Evolutionary conservation across 2,113 vertebrate genomes (phyloP).

Genomic region (Sebastes schlegelii): DNA sequence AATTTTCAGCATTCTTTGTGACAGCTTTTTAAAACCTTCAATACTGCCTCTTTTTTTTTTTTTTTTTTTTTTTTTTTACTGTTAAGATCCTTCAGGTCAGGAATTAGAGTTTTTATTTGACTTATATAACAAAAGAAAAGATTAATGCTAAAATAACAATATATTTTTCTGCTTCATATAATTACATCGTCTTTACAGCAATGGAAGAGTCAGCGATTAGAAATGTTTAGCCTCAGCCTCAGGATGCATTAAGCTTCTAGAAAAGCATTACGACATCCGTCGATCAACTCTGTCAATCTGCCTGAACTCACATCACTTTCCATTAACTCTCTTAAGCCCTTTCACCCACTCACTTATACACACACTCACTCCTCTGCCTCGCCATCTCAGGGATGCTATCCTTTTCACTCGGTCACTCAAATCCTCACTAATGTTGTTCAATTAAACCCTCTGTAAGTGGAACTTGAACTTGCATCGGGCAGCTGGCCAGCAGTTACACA

Average conservation of each 20-base stretch:
- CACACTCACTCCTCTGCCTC: background rate
- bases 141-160: background rate
- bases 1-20: conserved; percentile 6
- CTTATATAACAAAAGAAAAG: background rate
- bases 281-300: conserved; percentile 67
- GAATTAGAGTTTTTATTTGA: background rate
- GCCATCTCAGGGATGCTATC: conserved; percentile 30
- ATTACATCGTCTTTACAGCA: conserved; percentile 23
- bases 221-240: conserved; percentile 50
- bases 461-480: conserved; percentile 48
- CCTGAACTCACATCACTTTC: conserved; percentile 66
- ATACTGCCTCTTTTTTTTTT: background rate
- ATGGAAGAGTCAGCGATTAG: conserved; percentile 34
- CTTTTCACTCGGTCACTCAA: conserved; percentile 55
- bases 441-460: conserved; percentile 48
- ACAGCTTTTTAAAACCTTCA: background rate
- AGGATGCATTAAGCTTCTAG: conserved; percentile 56
- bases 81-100: conserved; percentile 1
- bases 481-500: conserved; percentile 49
- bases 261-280: conserved; percentile 66
- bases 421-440: conserved; percentile 58
- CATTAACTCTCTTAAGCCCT: conserved; percentile 65
- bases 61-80: background rate
- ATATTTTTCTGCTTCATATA: background rate
- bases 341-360: conserved; percentile 21